Conservation (phyloP, 1,140 invertebrate genomes). For the Hermatobates lingyangjiaoensis region DNA sequence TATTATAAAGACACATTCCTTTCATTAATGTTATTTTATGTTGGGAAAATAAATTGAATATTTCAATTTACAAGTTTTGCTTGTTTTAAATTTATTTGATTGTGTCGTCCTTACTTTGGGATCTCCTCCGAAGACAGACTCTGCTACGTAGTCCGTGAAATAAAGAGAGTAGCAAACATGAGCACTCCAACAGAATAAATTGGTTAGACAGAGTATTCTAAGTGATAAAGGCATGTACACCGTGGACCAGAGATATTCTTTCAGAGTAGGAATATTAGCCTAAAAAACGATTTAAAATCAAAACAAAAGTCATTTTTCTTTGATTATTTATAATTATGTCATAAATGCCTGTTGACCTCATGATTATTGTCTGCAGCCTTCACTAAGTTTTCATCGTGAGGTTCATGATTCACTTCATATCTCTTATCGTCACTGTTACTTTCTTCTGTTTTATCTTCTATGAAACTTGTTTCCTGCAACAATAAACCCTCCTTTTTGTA, state of each 20-base stretch:
- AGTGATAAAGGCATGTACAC: constrained; percentile 74
- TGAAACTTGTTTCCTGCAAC: no score
- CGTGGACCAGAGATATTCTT: constrained; percentile 72
- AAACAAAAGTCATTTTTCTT: neutral
- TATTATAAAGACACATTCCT: no score
- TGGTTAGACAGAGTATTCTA: constrained; percentile 73
- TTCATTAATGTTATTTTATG: no score
- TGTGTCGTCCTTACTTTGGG: constrained; percentile 40
- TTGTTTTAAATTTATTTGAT: no score
- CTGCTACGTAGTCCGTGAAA: constrained; percentile 93
- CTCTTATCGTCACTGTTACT: no score
- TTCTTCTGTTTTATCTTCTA: no score
- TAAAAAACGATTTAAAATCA: neutral
- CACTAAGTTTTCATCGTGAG: constrained; percentile 96
- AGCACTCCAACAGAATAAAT: constrained; percentile 95
- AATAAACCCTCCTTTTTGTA: no score
- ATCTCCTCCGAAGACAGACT: constrained; percentile 83
- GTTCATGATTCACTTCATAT: no score
- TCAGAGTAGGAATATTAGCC: constrained; percentile 26
- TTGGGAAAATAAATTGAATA: no score
- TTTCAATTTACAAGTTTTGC: no score
- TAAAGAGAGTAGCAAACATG: constrained; percentile 92
- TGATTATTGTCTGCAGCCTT: constrained; percentile 99
- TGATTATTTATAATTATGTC: no score
- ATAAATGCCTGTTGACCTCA: no score